phyloP scores from a whole-genome alignment of 2,888 invertebrate species.

The Bimastos eiseni region DNA sequence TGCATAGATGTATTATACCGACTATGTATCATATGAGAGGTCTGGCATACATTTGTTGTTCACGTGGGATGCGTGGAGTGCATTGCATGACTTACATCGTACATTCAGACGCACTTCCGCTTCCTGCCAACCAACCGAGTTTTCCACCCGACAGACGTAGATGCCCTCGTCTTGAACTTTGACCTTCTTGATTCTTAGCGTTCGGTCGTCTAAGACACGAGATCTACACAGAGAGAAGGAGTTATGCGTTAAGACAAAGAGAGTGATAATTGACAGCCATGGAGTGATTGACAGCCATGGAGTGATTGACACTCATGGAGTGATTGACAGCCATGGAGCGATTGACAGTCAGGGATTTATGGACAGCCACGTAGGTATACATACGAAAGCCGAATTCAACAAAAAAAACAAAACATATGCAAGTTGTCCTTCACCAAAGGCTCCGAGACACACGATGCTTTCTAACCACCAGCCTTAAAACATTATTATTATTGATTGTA shows the following conservation, averaged over 20 bases:
- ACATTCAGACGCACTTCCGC: conserved; percentile 84
- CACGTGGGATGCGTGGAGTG: background rate
- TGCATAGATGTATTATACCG: too few relatives aligned
- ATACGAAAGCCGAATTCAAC: too few relatives aligned
- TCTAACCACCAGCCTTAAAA: too few relatives aligned
- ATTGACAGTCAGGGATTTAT: too few relatives aligned
- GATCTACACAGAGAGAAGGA: conserved; percentile 34
- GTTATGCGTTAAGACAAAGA: background rate
- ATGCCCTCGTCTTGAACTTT: conserved; percentile 43
- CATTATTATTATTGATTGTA: too few relatives aligned
- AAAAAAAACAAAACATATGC: too few relatives aligned
- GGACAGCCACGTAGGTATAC: too few relatives aligned
- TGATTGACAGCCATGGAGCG: background rate
- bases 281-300: background rate
- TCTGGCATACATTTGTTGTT: background rate
- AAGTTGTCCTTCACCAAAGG: too few relatives aligned
- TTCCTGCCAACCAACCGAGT: conserved; percentile 66
- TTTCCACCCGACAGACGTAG: conserved; percentile 46
- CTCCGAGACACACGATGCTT: too few relatives aligned
- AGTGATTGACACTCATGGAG: too few relatives aligned
- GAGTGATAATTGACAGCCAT: background rate
- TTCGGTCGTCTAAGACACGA: conserved; percentile 41
- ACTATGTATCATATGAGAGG: too few relatives aligned
- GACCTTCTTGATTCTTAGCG: conserved; percentile 42
- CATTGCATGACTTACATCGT: conserved; percentile 74